phyloP scores from a whole-genome alignment of 2,888 invertebrate species.

The Mermis nigrescens region DNA sequence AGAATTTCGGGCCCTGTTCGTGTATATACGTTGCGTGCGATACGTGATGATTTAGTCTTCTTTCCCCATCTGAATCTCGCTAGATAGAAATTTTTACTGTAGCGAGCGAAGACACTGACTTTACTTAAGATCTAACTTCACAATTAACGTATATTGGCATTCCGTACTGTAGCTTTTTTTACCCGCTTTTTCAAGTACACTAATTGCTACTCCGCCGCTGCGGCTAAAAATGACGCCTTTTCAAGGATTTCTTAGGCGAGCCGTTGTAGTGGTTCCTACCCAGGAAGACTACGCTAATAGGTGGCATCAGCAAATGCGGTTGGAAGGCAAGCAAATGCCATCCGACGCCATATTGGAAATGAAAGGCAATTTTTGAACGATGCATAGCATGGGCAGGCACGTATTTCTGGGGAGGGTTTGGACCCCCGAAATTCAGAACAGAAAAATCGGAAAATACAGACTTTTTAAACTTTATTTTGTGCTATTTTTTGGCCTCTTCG shows the following conservation, averaged over 20 bases:
- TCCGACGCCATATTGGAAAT: constrained; percentile 81
- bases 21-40: too few relatives aligned
- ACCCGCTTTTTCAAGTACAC: constrained; percentile 47
- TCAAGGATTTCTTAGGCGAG: constrained; percentile 74
- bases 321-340: constrained; percentile 75
- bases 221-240: constrained; percentile 93
- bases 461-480: too few relatives aligned
- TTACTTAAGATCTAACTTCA: too few relatives aligned
- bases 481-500: too few relatives aligned
- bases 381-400: too few relatives aligned
- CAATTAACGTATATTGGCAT: too few relatives aligned
- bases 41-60: constrained; percentile 5
- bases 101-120: not conserved
- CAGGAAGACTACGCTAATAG: constrained; percentile 71
- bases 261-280: constrained; percentile 74
- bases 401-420: too few relatives aligned
- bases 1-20: too few relatives aligned
- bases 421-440: too few relatives aligned
- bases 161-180: not conserved
- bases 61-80: constrained; percentile 5
- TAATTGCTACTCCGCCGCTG: constrained; percentile 91
- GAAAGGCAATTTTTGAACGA: constrained; percentile 73
- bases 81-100: constrained; percentile 4
- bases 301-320: constrained; percentile 55
- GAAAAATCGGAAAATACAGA: too few relatives aligned